Evolutionary conservation across 2,113 vertebrate genomes (phyloP).

Genomic region (Tetraodon nigroviridis): DNA sequence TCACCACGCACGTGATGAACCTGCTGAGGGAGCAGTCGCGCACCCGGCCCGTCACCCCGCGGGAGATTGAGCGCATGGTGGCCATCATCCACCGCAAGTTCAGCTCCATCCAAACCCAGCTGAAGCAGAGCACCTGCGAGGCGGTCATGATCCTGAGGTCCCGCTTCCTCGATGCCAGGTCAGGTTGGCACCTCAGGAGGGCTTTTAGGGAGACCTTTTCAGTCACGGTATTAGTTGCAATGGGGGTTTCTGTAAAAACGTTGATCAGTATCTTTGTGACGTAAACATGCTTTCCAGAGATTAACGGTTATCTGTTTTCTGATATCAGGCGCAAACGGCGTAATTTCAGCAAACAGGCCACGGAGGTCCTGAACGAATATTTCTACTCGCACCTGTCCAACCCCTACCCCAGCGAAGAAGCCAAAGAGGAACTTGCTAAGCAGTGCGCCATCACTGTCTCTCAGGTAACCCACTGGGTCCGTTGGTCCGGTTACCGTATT

Average conservation of each 20-base stretch:
- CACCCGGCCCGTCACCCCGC: constrained; percentile 83
- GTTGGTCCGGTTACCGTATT: neutral
- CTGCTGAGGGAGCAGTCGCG: constrained; percentile 87
- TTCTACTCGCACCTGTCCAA: constrained; percentile 93
- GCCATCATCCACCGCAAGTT: constrained; percentile 90
- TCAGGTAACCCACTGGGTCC: constrained; percentile 71
- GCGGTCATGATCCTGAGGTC: constrained; percentile 90
- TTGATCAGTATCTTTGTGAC: no score
- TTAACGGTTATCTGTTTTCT: neutral
- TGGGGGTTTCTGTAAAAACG: neutral
- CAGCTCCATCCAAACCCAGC: constrained; percentile 90
- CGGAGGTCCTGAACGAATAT: constrained; percentile 88
- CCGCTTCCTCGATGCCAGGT: constrained; percentile 88
- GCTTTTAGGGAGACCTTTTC: no score
- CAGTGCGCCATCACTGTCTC: constrained; percentile 85
- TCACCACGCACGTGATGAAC: constrained; percentile 91
- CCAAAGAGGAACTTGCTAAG: constrained; percentile 90
- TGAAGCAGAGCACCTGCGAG: constrained; percentile 90
- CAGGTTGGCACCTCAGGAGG: neutral
- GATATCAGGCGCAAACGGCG: constrained; percentile 81
- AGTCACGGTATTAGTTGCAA: neutral
- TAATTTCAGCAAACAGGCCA: constrained; percentile 92
- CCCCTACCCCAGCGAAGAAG: constrained; percentile 89
- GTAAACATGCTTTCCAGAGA: neutral
- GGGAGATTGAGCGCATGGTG: constrained; percentile 92